Evolutionary conservation across 2,888 invertebrate species (phyloP), one percentile per base, ranked within the genome.

Genomic region (Leptarthrus brevirostris): DNA sequence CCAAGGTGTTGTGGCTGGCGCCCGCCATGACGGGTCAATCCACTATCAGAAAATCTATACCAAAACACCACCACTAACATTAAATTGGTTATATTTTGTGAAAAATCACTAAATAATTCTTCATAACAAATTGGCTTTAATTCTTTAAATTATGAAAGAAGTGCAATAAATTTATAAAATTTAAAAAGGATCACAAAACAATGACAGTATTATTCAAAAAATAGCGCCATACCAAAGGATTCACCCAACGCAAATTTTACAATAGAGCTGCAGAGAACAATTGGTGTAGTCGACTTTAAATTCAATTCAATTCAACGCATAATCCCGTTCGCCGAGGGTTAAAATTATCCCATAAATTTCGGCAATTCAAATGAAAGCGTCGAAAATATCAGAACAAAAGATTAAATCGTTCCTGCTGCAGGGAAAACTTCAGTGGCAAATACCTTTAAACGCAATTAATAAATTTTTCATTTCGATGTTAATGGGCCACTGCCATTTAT

Each of bases 381-480:
- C 40, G 40, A 40, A 40, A 40, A 40, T 30, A 30, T n/a, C 40
- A 40, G 40, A 40, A 40, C 40, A 40, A 40, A 40, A 40, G 40
- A 40, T 40, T 40, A 40, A 40, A 40, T 12, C 40, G 8, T 40
- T 6, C n/a, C 40, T 40, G 40, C 2, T 12, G 40, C 40, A 6
- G 40, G 40, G 40, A n/a, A 40, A 40, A 40, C 12, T 40, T 40
- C 40, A 12, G 3, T 40, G 40, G n/a, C n/a, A 44, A 22, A 64
- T 64, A n/a, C 40, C 44, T 64, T 22, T 14, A 64, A 16, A 64
- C 6, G 44, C 40, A 64, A 64, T 64, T 64, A 64, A 64, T 64
- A 44, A 44, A 64, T 64, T 40, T 64, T 40, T 40, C 49, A 22
- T 24, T 20, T 44, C 22, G 24, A 36, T 36, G 4, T 61, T 54